A percentile compares a stretch with the other conserved stretches of the same genome.
phyloP scores from a whole-genome alignment of 1,140 invertebrate species.

The Acromyrmex echinatior region DNA sequence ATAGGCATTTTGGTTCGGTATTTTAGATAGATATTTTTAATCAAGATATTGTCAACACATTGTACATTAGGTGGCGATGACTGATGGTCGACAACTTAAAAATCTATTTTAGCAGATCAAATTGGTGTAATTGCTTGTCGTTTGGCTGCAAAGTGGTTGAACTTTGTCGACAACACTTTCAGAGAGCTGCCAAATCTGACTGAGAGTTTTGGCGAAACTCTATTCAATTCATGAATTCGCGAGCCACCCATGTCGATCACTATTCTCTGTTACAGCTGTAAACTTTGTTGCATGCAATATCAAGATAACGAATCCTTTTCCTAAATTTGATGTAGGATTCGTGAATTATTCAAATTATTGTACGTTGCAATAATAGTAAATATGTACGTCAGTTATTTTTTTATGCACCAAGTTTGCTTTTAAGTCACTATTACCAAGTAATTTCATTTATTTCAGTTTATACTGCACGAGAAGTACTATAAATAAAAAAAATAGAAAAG shows the following conservation, averaged over 20 bases:
- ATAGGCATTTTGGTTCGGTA: neutral
- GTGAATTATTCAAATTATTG: neutral
- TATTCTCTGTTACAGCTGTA: constrained; percentile 35
- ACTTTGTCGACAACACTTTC: constrained; percentile 59
- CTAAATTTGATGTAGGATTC: neutral
- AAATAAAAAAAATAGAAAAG: neutral
- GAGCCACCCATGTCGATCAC: constrained; percentile 54
- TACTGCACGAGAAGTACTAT: neutral
- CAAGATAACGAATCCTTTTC: neutral
- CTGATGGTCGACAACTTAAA: constrained; percentile 19
- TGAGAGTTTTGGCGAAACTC: constrained; percentile 67
- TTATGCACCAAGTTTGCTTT: neutral
- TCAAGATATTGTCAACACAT: constrained; percentile 56
- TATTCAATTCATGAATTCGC: constrained; percentile 58
- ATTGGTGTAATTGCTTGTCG: constrained; percentile 46
- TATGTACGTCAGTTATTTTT: neutral
- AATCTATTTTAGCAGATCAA: constrained; percentile 59
- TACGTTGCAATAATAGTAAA: neutral
- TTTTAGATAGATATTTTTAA: constrained; percentile 34
- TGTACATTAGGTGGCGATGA: neutral
- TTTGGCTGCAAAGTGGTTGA: constrained; percentile 65
- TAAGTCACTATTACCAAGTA: neutral
- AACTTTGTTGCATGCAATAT: constrained; percentile 21
- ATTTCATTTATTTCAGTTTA: constrained; percentile 7
- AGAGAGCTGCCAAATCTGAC: constrained; percentile 4